Evolutionary conservation across 2,797 vertebrate species (phyloP), one percentile per base, ranked within the genome.

Genomic region (Zenarchopterus dispar): DNA sequence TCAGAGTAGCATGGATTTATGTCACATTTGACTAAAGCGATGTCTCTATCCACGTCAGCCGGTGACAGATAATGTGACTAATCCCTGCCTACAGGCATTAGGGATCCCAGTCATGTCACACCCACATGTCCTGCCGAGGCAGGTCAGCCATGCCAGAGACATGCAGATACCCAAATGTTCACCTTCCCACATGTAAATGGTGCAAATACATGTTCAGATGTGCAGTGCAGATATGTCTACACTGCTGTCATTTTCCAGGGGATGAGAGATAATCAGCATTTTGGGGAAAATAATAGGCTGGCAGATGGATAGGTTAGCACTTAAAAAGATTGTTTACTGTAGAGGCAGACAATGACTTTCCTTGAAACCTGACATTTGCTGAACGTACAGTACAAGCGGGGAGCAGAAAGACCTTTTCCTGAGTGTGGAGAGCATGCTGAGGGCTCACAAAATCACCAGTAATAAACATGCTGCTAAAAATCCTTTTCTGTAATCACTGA

Each of bases 141-240:
- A 70, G 63, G 51, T 81, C 70, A 74, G 53, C 51, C 36, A 21
- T 56, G 60, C 53, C 71, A 57, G 41, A 53, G 42, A 49, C 63
- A 72, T 15, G 24, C 55, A 50, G 73, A 73, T 73, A 79, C 36
- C 67, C 75, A 86, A 84, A 91, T 75, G 57, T 39, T 50, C 24
- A 17, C 62, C 28, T 11, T 60, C 26, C 70, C n/a, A 53, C 44
- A 87, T 75, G 68, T 51, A 78, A 85, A 89, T 60, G 49, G 56
- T 62, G 47, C 22, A 26, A 44, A 36, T 31, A 54, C 70, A 69
- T 4, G 18, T 47, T 67, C 63, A 70, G 67, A 85, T 75, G 61
- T 77, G 28, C 1, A 1, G 7, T 0, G 7, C 24, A 15, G 70
- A 61, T 56, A 55, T 53, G 79, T 74, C 62, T 26, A 46, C 42